A percentile compares a stretch with the other conserved stretches of the same genome.
Conservation (phyloP, 2,888 invertebrate species). For the Lochmaea capreae region DNA sequence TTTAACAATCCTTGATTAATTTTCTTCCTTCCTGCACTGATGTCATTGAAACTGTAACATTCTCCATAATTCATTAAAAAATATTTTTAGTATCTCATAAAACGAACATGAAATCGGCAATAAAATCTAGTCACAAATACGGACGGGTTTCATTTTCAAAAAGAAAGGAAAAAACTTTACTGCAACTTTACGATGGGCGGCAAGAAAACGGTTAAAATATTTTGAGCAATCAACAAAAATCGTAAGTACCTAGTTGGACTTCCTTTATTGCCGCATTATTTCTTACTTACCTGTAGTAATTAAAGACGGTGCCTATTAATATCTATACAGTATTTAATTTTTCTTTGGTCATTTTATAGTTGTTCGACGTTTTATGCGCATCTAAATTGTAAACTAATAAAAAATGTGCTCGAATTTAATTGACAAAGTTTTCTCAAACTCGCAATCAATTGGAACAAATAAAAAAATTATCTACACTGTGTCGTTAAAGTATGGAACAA, state of each 20-base stretch:
- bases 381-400: not conserved
- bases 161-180: constrained; percentile 13
- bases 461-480: no score
- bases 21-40: constrained; percentile 1
- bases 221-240: constrained; percentile 21
- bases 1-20: not conserved
- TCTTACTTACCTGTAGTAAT: constrained; percentile 20
- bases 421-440: not conserved
- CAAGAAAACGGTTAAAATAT: constrained; percentile 21
- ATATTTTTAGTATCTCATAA: constrained; percentile 35
- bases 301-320: constrained; percentile 25
- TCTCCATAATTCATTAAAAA: constrained; percentile 36
- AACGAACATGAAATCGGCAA: constrained; percentile 30
- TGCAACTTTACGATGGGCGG: constrained; percentile 19
- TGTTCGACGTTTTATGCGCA: constrained; percentile 3
- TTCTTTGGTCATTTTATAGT: constrained; percentile 15
- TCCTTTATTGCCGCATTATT: constrained; percentile 28
- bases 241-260: constrained; percentile 25
- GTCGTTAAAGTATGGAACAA: no score
- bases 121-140: constrained; percentile 30
- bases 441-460: not conserved
- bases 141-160: constrained; percentile 18
- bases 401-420: not conserved
- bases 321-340: constrained; percentile 22
- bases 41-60: constrained; percentile 32